Evolutionary conservation across 1,140 invertebrate species (phyloP).

Genomic region (Drosophila santomea): DNA sequence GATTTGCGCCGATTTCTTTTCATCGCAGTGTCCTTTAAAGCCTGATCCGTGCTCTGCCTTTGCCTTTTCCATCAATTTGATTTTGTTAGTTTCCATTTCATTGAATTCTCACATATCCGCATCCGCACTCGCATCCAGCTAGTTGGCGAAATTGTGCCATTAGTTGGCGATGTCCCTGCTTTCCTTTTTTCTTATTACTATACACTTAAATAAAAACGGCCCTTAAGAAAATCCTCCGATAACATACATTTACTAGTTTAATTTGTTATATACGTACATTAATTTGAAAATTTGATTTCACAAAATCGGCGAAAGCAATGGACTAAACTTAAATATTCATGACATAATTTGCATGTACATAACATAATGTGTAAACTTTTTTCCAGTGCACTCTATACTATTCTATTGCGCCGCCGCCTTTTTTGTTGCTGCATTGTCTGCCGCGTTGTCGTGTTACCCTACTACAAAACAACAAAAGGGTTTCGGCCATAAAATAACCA

Average conservation of each 20-base stretch:
- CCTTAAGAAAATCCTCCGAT: too few species aligned
- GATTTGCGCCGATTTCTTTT: constrained; percentile 80
- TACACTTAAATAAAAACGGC: constrained; percentile 2
- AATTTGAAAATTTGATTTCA: too few species aligned
- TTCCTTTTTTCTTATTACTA: constrained; percentile 41
- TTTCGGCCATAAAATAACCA: constrained; percentile 78
- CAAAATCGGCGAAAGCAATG: too few species aligned
- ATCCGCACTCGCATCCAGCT: constrained; percentile 59
- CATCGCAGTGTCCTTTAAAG: constrained; percentile 70
- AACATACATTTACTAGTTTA: too few species aligned
- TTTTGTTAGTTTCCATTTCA: constrained; percentile 84
- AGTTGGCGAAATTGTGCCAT: constrained; percentile 80
- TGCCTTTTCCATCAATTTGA: constrained; percentile 70
- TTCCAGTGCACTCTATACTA: constrained; percentile 14
- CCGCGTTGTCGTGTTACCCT: constrained; percentile 55
- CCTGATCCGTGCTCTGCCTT: constrained; percentile 52
- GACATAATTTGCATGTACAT: too few species aligned
- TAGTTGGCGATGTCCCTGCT: constrained; percentile 67
- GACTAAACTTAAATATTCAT: too few species aligned
- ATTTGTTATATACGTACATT: too few species aligned
- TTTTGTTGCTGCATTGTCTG: constrained; percentile 52
- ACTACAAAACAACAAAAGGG: constrained; percentile 56
- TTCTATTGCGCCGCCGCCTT: constrained; percentile 29
- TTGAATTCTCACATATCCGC: constrained; percentile 82
- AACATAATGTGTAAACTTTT: neutral